These are phyloP conservation scores for Heloderma charlesbogerti DNA, from an alignment of 2,113 vertebrate species.

Conservation along the genomic window DNA sequence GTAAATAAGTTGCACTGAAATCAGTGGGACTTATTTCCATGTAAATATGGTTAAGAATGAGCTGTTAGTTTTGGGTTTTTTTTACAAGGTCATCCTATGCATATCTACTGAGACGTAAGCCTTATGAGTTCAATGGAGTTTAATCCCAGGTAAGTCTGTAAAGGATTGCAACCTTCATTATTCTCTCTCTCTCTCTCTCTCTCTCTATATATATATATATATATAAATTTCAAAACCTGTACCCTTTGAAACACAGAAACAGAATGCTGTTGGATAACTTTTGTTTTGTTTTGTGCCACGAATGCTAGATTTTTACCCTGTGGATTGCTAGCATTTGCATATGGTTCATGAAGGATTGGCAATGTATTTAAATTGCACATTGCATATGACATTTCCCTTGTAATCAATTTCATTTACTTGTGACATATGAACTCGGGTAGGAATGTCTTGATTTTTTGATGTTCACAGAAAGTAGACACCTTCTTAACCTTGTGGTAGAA, in stretches of 20 bases:
- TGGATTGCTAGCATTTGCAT: not conserved
- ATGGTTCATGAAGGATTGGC: not conserved
- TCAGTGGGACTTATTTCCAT: not conserved
- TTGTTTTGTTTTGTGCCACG: not conserved
- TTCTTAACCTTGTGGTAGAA: not conserved
- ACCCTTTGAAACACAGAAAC: not conserved
- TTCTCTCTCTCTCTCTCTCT: no score
- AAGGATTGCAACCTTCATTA: not conserved
- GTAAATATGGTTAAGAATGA: not conserved
- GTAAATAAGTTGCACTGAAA: not conserved
- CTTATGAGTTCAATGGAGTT: no score
- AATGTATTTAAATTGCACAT: not conserved
- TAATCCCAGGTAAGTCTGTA: no score
- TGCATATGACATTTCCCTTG: not conserved
- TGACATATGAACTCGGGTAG: not conserved
- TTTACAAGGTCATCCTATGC: no score
- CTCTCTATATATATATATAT: not conserved
- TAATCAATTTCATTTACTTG: not conserved
- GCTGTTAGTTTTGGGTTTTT: not conserved
- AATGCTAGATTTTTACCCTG: not conserved
- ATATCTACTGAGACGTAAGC: no score
- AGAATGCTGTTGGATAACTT: not conserved
- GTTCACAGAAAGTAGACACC: not conserved
- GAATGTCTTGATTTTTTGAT: not conserved
- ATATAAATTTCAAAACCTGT: no score